Base-by-base conservation (phyloP, 2,113 vertebrate species). In the Lasiurus borealis region DNA sequence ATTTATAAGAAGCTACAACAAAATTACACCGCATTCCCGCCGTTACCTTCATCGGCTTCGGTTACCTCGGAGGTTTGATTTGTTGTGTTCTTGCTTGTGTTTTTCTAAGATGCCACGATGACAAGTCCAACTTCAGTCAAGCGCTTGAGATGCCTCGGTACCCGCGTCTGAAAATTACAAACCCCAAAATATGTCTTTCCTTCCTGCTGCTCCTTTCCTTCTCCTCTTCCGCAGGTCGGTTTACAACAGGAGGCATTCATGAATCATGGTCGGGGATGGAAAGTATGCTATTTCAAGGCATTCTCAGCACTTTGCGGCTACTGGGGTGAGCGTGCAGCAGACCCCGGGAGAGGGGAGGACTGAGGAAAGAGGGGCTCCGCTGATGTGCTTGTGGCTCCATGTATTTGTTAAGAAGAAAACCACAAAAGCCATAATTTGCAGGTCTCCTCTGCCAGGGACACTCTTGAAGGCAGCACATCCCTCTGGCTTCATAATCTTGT, bases 381-480 rank as follows among this genome's bases (percentile, higher is more conserved):
- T 72, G 11, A 57, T 66, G 80, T 5, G 4, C 34, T 59, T 62
- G 21, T 76, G 52, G 50, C 5, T 95, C 46, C 9, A 3, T 73
- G 93, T 91, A 66, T 76, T 88, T 89, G 75, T 86, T 91, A 62
- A 91, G 25, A 52, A 72, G 71, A 48, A 93, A 88, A 48, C 84
- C 93, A 93, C 80, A 66, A 50, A 89, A 93, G 40, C 64, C 84
- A 62, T 75, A 69, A 83, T 89, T 88, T 75, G 27, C 36, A 84
- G 75, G 15, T 89, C 8, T 77, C 59, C 76, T 48, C 76, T 73
- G 81, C 75, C 96, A 95, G 71, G 69, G 83, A 82, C 34, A 69
- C 72, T 69, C 64, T 54, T 80, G 46, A 87, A 91, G 76, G 40
- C 46, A 83, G 27, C 50, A 71, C 36, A 76, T n/a, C 71, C 36